Conservation (phyloP, 1,140 invertebrate genomes). For the Drosophila navojoa region DNA sequence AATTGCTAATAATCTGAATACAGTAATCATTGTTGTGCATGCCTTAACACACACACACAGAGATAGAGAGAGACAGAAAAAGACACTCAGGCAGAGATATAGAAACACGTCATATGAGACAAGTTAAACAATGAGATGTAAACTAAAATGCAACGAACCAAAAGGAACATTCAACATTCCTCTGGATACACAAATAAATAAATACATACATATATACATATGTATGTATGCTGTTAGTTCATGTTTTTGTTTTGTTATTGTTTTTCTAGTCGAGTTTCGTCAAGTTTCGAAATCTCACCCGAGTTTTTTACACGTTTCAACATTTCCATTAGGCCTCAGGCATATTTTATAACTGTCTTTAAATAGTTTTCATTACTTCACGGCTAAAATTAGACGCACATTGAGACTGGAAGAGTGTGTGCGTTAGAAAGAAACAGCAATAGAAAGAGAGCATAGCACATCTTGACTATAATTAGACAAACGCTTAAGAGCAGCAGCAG, state of each 20-base stretch:
- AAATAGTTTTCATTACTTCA: slow-evolving; percentile 78
- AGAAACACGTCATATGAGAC: not conserved
- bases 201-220: too few species aligned
- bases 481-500: slow-evolving; percentile 20
- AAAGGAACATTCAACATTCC: slow-evolving; percentile 58
- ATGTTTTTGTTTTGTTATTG: not conserved
- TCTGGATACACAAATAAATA: slow-evolving; percentile 12
- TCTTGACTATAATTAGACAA: slow-evolving; percentile 70
- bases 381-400: slow-evolving; percentile 22
- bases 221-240: not conserved
- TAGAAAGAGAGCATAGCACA: not conserved
- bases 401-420: not conserved
- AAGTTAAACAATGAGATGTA: slow-evolving; percentile 47
- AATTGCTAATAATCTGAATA: slow-evolving; percentile 15
- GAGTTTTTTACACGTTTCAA: slow-evolving; percentile 67
- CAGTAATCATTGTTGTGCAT: not conserved
- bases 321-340: slow-evolving; percentile 72
- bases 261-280: slow-evolving; percentile 8
- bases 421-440: not conserved
- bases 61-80: too few species aligned
- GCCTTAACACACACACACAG: not conserved
- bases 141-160: slow-evolving; percentile 46
- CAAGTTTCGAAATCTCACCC: slow-evolving; percentile 19
- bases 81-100: not conserved
- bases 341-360: slow-evolving; percentile 78